Evolutionary conservation across 2,888 invertebrate genomes (phyloP), one percentile per base, ranked within the genome.

Genomic region (Cantharis flavilabris): DNA sequence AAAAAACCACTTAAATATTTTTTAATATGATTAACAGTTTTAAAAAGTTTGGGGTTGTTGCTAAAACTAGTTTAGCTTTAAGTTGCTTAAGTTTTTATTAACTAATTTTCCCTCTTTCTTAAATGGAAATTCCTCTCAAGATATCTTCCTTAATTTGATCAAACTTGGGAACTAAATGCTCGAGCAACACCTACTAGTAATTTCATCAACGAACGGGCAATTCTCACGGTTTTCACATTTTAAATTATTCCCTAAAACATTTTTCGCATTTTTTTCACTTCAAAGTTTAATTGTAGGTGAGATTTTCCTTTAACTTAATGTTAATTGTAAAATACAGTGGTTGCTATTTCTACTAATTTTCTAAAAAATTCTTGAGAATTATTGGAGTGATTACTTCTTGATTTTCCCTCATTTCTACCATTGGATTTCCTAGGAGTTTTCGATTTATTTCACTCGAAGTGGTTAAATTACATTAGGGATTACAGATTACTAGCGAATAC

Each of bases 61-160:
- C 23, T 20, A 23, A 67, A 67, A 23, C 26, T 23, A 67, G 26
- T 67, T 67, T 16, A 16, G 65, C 9, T 23, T 18, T 20, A 26
- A 16, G 26, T 18, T 23, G 23, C 7, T 23, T 67, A 67, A 67
- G 20, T 67, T 67, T 67, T 67, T 67, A 67, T 67, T 67, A 67
- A 23, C 16, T 23, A 67, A 73, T 69, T 26, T 49, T 49, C 49
- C 49, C 49, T 49, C 49, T 49, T 49, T 49, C 69, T 62, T 13
- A 70, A 73, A 73, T 73, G 73, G 73, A 73, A 73, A 73, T 73
- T 73, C 73, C 73, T 73, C 28, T 62, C 23, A 14, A 62, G 70
- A 73, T 73, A 73, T 33, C 72, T 28, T 62, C 23, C 62, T 70
- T 73, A 73, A 73, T 70, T 73, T 69, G 73, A 73, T 73, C 69